These are phyloP conservation scores for Amphimedon queenslandica DNA, from an alignment of 37 sponge, comb jelly and placozoan genomes.

Conservation along the genomic window DNA sequence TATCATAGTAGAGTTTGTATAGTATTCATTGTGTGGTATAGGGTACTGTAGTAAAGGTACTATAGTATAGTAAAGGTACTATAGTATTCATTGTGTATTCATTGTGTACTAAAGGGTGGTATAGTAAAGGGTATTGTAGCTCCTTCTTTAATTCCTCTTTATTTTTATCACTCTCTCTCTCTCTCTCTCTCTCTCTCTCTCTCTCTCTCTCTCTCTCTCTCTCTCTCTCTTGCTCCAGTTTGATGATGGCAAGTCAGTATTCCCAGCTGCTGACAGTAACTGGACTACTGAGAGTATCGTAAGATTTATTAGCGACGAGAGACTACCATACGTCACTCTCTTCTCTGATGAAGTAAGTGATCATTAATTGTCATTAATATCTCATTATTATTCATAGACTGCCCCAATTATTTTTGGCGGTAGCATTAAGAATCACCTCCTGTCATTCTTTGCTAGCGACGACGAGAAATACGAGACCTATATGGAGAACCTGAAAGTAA, in stretches of 20 bases:
- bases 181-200: no score
- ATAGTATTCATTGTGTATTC: no score
- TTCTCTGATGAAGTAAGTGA: slow-evolving; percentile 85
- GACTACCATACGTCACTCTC: slow-evolving; percentile 73
- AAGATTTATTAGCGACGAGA: slow-evolving; percentile 62
- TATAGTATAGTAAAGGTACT: no score
- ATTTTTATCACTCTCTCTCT: no score
- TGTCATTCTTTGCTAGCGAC: slow-evolving; percentile 58
- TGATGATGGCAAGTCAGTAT: slow-evolving; percentile 70
- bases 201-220: slow-evolving; percentile 1
- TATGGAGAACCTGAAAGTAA: slow-evolving; percentile 35
- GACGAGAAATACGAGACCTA: slow-evolving; percentile 29
- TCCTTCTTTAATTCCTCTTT: no score
- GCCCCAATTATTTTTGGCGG: slow-evolving; percentile 97
- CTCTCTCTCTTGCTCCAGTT: slow-evolving; percentile 40
- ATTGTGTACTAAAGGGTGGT: no score
- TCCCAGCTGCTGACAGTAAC: slow-evolving; percentile 52
- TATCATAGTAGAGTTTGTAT: no score
- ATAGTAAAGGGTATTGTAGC: no score
- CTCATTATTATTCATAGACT: slow-evolving; percentile 47
- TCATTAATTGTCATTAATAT: no score
- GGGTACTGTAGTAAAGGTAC: no score
- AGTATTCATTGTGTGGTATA: no score
- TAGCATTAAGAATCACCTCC: slow-evolving; percentile 68
- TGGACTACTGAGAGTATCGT: slow-evolving; percentile 57